A percentile compares a stretch with the other conserved stretches of the same genome.
These are phyloP conservation scores for Xestia sexstrigata DNA, from an alignment of 2,888 invertebrate species.

Conservation along the genomic window DNA sequence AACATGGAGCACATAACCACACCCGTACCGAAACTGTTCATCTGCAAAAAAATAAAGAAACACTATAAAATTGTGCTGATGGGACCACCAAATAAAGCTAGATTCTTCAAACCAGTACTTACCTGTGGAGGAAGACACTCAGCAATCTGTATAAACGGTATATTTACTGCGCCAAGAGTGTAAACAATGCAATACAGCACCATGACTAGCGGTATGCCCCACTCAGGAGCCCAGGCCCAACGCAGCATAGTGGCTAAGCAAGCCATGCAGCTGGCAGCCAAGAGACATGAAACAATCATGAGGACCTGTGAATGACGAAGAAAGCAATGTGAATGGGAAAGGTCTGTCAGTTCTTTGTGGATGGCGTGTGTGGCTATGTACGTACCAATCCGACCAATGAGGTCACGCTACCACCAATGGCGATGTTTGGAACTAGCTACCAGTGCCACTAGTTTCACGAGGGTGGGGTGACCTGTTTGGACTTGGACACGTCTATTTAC, in stretches of 20 bases:
- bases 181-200: slow-evolving; percentile 73
- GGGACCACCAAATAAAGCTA: not conserved
- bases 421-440: not conserved
- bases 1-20: slow-evolving; percentile 62
- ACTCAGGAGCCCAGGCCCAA: slow-evolving; percentile 73
- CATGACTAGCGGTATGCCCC: slow-evolving; percentile 76
- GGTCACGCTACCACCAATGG: not conserved
- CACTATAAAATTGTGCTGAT: not conserved
- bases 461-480: not conserved
- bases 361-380: not conserved
- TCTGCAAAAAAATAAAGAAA: slow-evolving; percentile 62
- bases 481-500: not conserved
- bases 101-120: not conserved
- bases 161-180: slow-evolving; percentile 76
- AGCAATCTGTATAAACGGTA: slow-evolving; percentile 71
- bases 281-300: slow-evolving; percentile 67
- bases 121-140: slow-evolving; percentile 74
- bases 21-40: slow-evolving; percentile 68
- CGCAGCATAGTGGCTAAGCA: slow-evolving; percentile 70
- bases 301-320: slow-evolving; percentile 66
- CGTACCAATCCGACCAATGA: not conserved
- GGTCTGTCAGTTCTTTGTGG: not conserved
- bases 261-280: slow-evolving; percentile 65
- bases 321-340: not conserved
- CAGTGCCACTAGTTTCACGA: not conserved